A percentile compares a stretch with the other conserved stretches of the same genome.
Evolutionary conservation across 2,888 invertebrate genomes (phyloP).

Genomic region (Aphidius colemani): DNA sequence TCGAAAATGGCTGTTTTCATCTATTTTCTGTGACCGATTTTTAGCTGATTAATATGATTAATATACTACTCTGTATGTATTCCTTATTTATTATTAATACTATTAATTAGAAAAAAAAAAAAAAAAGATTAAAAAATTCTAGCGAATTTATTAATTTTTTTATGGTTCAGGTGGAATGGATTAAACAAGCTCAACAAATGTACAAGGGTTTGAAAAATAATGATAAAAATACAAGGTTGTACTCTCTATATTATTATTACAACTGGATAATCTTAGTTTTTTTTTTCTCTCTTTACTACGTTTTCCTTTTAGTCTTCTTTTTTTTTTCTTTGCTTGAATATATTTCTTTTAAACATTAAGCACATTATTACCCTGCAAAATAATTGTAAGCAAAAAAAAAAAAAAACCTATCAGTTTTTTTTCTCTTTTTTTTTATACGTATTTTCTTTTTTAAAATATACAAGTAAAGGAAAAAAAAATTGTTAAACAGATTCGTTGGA

Average conservation of each 20-base stretch:
- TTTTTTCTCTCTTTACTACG: slow-evolving; percentile 24
- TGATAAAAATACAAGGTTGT: slow-evolving; percentile 24
- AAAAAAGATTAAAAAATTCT: too few species aligned
- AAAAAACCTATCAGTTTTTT: not conserved
- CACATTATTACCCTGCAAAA: slow-evolving; percentile 23
- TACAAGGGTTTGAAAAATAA: slow-evolving; percentile 12
- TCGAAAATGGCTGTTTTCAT: too few species aligned
- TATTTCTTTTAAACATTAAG: slow-evolving; percentile 26
- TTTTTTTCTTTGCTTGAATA: slow-evolving; percentile 16
- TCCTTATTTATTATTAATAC: too few species aligned
- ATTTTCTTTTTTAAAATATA: not conserved
- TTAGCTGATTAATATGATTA: too few species aligned
- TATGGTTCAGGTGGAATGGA: slow-evolving; percentile 1
- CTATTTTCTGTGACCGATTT: too few species aligned
- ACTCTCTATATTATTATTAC: slow-evolving; percentile 11
- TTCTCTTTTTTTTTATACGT: slow-evolving; percentile 3
- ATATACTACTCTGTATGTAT: too few species aligned
- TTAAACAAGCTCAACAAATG: slow-evolving; percentile 12
- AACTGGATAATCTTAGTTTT: slow-evolving; percentile 12
- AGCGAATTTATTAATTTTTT: too few species aligned
- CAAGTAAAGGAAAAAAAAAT: too few species aligned
- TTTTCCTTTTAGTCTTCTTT: slow-evolving; percentile 6
- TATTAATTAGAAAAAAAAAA: too few species aligned
- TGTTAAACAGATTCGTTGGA: not conserved
- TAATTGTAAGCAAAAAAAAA: slow-evolving; percentile 7